Conservation (phyloP, 1,140 invertebrate genomes). For the Dreissena polymorpha region DNA sequence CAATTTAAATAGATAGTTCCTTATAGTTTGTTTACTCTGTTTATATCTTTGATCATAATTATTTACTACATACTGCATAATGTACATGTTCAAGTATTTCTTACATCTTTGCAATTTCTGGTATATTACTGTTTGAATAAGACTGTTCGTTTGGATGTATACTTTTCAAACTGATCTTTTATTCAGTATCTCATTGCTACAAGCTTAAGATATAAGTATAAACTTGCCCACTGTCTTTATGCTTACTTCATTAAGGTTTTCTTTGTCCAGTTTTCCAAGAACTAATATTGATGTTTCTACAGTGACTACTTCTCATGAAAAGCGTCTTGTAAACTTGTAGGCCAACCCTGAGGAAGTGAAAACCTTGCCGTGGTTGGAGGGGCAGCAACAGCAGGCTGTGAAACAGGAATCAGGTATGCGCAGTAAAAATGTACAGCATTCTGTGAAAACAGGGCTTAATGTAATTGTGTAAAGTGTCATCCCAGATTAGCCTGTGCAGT, state of each 20-base stretch:
- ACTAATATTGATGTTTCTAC: too few relatives aligned
- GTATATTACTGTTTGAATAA: not conserved
- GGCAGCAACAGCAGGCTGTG: conserved; percentile 28
- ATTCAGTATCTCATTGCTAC: too few relatives aligned
- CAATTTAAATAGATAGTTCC: not conserved
- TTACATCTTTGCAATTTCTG: not conserved
- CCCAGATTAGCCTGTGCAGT: too few relatives aligned
- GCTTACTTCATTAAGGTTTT: not conserved
- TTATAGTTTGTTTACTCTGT: not conserved
- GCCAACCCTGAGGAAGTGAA: conserved; percentile 44
- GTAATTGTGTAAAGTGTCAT: too few relatives aligned
- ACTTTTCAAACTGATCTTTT: not conserved
- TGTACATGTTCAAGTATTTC: not conserved
- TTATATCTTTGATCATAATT: not conserved
- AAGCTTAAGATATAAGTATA: too few relatives aligned
- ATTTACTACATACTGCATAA: not conserved
- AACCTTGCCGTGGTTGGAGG: conserved; percentile 58
- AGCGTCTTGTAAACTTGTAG: conserved; percentile 13
- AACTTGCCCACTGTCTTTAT: too few relatives aligned
- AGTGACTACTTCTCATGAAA: too few relatives aligned
- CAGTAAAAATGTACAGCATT: not conserved
- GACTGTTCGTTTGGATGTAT: not conserved
- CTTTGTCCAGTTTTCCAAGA: conserved; percentile 1
- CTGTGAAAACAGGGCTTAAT: too few relatives aligned
- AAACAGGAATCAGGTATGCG: conserved; percentile 52